Conservation (phyloP, 2,888 invertebrate genomes). For the Heliconius charithonia region DNA sequence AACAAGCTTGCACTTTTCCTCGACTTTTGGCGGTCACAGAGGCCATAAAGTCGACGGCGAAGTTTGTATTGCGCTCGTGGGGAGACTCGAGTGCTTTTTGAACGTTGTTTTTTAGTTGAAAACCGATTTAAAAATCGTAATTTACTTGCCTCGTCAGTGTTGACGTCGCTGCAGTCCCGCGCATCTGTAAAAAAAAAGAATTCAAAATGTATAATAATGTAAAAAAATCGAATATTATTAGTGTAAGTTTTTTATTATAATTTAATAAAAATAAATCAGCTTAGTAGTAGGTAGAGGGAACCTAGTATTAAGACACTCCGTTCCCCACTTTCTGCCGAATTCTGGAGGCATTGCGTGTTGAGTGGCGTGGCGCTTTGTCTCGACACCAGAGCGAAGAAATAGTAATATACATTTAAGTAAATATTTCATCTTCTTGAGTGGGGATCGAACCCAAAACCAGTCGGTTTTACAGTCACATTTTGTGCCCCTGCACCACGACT, state of each 20-base stretch:
- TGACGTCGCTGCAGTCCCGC: constrained; percentile 68
- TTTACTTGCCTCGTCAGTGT: constrained; percentile 71
- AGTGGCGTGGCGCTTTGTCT: too few species aligned
- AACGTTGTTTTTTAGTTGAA: constrained; percentile 59
- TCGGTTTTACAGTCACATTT: too few species aligned
- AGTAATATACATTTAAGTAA: too few species aligned
- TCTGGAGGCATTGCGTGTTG: too few species aligned
- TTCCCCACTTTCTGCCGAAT: too few species aligned
- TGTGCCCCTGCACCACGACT: too few species aligned
- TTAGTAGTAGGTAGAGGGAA: too few species aligned
- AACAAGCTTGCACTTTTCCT: constrained; percentile 82
- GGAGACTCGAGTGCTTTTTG: constrained; percentile 60
- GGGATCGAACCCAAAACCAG: too few species aligned
- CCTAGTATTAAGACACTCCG: too few species aligned
- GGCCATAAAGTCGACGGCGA: constrained; percentile 76
- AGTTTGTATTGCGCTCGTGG: constrained; percentile 75
- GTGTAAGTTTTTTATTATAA: background rate
- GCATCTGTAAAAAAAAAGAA: constrained; percentile 73
- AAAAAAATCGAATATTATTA: background rate
- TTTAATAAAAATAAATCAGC: too few species aligned
- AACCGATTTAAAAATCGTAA: constrained; percentile 52
- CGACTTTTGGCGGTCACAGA: constrained; percentile 79
- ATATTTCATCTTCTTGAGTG: too few species aligned
- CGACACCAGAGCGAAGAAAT: too few species aligned
- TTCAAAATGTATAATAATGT: background rate